Evolutionary conservation across 2,113 vertebrate species (phyloP).

Genomic region (Mungos mungo): DNA sequence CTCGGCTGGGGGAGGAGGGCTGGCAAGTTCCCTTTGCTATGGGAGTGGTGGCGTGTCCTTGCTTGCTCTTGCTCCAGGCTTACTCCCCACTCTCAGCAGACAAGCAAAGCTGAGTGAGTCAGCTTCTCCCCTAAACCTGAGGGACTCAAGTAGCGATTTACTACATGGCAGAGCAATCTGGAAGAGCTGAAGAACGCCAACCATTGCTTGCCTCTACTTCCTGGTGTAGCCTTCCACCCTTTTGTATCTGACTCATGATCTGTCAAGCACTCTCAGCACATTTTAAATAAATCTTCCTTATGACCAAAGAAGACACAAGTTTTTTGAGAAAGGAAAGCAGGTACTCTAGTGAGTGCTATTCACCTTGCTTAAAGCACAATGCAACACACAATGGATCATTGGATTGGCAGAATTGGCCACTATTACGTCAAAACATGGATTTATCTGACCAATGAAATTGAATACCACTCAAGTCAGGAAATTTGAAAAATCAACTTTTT

Average conservation of each 20-base stretch:
- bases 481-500: not conserved
- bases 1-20: fast-evolving
- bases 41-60: not conserved
- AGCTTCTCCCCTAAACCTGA: not conserved
- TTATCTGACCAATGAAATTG: not conserved
- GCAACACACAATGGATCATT: fast-evolving
- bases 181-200: not conserved
- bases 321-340: not conserved
- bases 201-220: not conserved
- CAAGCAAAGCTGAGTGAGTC: not conserved
- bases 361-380: not conserved
- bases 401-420: not conserved
- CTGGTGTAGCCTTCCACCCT: not conserved
- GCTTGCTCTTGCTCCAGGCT: not conserved
- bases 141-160: not conserved
- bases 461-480: not conserved
- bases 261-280: not conserved
- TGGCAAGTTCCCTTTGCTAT: not conserved
- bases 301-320: not conserved
- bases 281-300: not conserved
- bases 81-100: not conserved
- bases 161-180: not conserved
- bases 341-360: not conserved
- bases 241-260: not conserved
- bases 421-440: not conserved